Evolutionary conservation across 2,113 vertebrate genomes (phyloP).

Genomic region (Oncorhynchus masou): DNA sequence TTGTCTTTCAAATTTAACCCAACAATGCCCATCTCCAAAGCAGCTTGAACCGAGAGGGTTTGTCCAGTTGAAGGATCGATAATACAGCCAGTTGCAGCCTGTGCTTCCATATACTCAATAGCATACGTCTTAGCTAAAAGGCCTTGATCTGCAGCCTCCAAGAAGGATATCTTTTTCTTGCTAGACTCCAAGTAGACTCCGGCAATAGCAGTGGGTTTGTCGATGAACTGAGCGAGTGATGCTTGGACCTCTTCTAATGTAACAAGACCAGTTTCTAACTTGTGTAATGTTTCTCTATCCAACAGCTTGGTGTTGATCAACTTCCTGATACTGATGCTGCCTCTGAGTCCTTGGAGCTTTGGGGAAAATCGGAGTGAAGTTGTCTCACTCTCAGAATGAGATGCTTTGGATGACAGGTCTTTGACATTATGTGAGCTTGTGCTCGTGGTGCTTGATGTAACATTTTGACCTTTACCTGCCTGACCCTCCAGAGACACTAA

Average conservation of each 20-base stretch:
- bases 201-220: constrained; percentile 81
- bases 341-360: constrained; percentile 78
- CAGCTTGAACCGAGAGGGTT: constrained; percentile 79
- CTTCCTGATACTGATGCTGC: constrained; percentile 74
- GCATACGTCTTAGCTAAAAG: constrained; percentile 83
- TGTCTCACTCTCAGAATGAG: neutral
- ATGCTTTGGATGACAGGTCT: constrained; percentile 6
- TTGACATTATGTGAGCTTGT: constrained; percentile 28
- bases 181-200: constrained; percentile 89
- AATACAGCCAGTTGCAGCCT: constrained; percentile 88
- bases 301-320: constrained; percentile 78
- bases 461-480: constrained; percentile 28
- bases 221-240: constrained; percentile 72
- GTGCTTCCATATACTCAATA: constrained; percentile 87
- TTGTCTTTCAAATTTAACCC: constrained; percentile 77
- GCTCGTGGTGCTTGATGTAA: constrained; percentile 21
- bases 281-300: constrained; percentile 74
- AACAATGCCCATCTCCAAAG: constrained; percentile 77
- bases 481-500: constrained; percentile 54
- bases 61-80: constrained; percentile 83
- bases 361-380: constrained; percentile 63
- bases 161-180: constrained; percentile 86
- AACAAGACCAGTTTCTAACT: constrained; percentile 77
- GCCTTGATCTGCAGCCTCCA: constrained; percentile 82
- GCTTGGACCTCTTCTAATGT: constrained; percentile 81